These are phyloP conservation scores for Drosophila sulfurigaster DNA, from an alignment of 1,140 invertebrate species.

Conservation along the genomic window DNA sequence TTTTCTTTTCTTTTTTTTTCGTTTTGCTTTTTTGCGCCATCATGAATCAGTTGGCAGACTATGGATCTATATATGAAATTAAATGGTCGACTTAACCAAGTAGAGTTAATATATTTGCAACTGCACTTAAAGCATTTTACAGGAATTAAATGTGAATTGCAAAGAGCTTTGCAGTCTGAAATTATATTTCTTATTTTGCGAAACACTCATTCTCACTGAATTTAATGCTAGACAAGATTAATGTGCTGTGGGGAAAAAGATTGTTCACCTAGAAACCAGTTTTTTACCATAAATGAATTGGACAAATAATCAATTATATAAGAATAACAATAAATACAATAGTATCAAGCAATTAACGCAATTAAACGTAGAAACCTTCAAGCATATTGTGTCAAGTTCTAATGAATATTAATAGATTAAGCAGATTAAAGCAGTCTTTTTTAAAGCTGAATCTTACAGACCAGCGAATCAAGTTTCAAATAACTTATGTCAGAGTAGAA, in stretches of 20 bases:
- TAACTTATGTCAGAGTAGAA: background rate
- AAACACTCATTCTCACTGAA: background rate
- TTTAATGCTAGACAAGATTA: background rate
- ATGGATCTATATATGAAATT: constrained; percentile 10
- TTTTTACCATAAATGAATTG: background rate
- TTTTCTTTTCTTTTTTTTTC: constrained; percentile 2
- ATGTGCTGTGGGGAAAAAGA: background rate
- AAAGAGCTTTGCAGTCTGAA: background rate
- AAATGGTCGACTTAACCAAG: constrained; percentile 3
- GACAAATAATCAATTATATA: constrained; percentile 7
- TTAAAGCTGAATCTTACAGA: background rate
- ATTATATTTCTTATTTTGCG: background rate
- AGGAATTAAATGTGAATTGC: constrained; percentile 16
- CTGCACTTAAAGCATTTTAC: constrained; percentile 1
- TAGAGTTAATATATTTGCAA: constrained; percentile 4
- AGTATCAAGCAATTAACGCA: constrained; percentile 3
- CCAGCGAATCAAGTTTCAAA: background rate
- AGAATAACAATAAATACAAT: constrained; percentile 8
- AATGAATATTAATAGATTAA: constrained; percentile 3
- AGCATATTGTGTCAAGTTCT: background rate
- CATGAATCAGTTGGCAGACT: constrained; percentile 32
- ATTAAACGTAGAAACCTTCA: constrained; percentile 8
- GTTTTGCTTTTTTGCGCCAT: constrained; percentile 1
- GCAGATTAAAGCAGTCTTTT: background rate
- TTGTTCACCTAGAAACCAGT: background rate